These are phyloP conservation scores for Maniola hyperantus DNA, from an alignment of 2,888 invertebrate genomes.

Conservation along the genomic window DNA sequence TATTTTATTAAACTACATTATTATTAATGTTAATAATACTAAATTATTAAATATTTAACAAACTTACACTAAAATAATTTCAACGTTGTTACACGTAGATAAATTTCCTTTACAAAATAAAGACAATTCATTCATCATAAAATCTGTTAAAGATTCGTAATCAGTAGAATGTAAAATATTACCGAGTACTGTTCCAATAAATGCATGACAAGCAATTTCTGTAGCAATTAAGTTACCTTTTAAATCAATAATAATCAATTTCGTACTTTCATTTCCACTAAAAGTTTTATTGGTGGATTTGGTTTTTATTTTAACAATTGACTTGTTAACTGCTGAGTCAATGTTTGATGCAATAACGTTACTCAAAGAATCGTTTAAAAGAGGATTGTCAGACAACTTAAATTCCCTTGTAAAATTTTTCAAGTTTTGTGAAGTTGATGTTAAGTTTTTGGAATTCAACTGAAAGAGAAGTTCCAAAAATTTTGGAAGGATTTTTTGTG, in stretches of 20 bases:
- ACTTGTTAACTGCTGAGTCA: not conserved
- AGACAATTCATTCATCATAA: conserved; percentile 67
- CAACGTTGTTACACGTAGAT: conserved; percentile 68
- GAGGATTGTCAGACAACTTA: not conserved
- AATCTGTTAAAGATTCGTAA: conserved; percentile 61
- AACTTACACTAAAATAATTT: conserved; percentile 66
- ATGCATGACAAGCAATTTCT: conserved; percentile 67
- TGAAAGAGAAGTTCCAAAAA: conserved; percentile 61
- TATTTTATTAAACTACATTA: conserved; percentile 40
- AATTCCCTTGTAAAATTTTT: not conserved
- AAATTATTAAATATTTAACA: conserved; percentile 45
- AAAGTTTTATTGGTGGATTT: conserved; percentile 16
- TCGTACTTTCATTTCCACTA: conserved; percentile 20
- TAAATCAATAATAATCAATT: conserved; percentile 63
- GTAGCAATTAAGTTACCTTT: conserved; percentile 72
- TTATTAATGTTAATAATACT: conserved; percentile 39
- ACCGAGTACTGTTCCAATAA: conserved; percentile 68
- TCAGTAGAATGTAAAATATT: conserved; percentile 55
- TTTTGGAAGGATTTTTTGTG: conserved; percentile 52
- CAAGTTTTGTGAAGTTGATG: not conserved
- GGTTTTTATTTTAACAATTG: not conserved
- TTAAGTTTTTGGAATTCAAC: conserved; percentile 18
- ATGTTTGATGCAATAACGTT: not conserved
- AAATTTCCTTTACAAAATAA: conserved; percentile 73
- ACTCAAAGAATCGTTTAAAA: not conserved